These are phyloP conservation scores for Epinotia demarniana DNA, from an alignment of 2,888 invertebrate species.

Conservation along the genomic window DNA sequence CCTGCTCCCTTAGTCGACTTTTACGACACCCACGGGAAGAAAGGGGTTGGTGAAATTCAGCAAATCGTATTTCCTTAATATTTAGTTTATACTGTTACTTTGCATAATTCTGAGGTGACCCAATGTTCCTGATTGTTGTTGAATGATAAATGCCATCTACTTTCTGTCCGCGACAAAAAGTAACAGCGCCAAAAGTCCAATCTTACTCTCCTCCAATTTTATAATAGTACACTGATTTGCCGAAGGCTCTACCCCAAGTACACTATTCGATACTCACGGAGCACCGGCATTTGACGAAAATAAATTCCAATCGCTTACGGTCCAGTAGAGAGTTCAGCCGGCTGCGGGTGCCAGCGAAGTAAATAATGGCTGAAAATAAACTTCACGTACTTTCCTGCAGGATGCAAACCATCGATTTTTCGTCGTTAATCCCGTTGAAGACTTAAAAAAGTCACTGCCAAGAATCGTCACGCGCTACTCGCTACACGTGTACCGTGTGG, in stretches of 20 bases:
- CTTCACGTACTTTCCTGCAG: conserved; percentile 8
- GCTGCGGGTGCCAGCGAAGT: background rate
- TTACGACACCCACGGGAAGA: no score
- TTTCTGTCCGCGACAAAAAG: background rate
- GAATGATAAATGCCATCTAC: background rate
- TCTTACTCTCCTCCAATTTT: no score
- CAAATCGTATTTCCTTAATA: no score
- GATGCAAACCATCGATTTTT: background rate
- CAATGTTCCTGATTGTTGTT: no score
- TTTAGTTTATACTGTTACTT: no score
- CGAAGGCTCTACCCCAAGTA: conserved; percentile 10
- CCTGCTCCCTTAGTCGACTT: no score
- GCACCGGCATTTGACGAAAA: conserved; percentile 16
- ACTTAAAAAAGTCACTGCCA: background rate
- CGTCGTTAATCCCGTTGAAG: background rate
- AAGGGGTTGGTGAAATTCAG: no score
- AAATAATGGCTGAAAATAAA: conserved; percentile 20
- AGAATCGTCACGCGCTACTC: no score
- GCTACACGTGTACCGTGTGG: no score
- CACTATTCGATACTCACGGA: conserved; percentile 3
- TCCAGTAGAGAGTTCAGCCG: conserved; percentile 9
- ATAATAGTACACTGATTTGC: background rate
- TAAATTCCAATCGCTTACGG: conserved; percentile 27
- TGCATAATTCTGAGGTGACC: no score
- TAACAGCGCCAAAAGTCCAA: background rate